Conservation (phyloP, 2,113 vertebrate genomes). For the Candoia aspera region DNA sequence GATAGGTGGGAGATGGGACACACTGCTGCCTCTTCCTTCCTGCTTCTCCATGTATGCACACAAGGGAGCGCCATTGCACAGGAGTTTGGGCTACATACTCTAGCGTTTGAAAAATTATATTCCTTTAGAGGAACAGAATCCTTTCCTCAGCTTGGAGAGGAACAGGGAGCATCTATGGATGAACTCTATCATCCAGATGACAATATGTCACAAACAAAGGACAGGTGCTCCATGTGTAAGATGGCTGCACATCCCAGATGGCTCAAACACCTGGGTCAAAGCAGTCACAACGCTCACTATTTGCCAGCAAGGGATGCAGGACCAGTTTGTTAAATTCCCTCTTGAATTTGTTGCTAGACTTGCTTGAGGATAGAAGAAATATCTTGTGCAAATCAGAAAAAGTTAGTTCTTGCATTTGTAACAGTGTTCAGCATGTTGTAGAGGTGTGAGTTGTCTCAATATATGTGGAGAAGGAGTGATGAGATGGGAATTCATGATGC, state of each 20-base stretch:
- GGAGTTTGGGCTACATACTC: neutral
- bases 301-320: neutral
- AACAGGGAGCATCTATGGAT: neutral
- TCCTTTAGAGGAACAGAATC: neutral
- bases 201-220: neutral
- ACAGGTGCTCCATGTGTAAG: neutral
- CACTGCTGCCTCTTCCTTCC: neutral
- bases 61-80: conserved; percentile 27
- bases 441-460: neutral
- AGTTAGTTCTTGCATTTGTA: neutral
- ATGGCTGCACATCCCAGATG: neutral
- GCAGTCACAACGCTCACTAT: neutral
- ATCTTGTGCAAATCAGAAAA: neutral
- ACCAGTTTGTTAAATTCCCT: neutral
- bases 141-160: neutral
- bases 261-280: neutral
- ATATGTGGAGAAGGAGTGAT: neutral
- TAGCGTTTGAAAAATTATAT: neutral
- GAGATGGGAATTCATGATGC: neutral
- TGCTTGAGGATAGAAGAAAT: neutral
- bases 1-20: neutral
- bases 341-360: neutral
- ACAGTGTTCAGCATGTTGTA: neutral
- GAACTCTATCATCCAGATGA: neutral
- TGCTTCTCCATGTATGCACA: neutral